Percentiles rank a stretch among this genome's conserved stretches.
Evolutionary conservation across 2,797 vertebrate genomes (phyloP).

Genomic region (Momotus momota): DNA sequence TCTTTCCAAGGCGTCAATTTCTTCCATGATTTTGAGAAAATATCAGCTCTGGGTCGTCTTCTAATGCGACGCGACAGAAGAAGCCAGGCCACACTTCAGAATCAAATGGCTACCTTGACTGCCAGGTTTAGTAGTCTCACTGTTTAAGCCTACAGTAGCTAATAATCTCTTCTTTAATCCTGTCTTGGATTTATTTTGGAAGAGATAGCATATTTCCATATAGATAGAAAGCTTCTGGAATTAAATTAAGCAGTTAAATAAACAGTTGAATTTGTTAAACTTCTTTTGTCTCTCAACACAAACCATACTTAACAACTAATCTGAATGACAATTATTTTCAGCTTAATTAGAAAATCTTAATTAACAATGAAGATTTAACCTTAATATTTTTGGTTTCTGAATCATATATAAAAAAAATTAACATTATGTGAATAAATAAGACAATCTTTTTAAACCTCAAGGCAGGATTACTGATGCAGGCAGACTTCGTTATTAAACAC

Average conservation of each 20-base stretch:
- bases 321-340: slow-evolving; percentile 97
- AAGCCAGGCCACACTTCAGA: background rate
- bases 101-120: slow-evolving; percentile 40
- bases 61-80: background rate
- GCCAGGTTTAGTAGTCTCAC: slow-evolving; percentile 7
- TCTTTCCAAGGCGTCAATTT: background rate
- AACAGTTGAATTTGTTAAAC: slow-evolving; percentile 80
- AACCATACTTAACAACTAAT: slow-evolving; percentile 94
- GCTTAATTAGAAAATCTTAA: slow-evolving; percentile 99
- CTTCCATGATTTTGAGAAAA: background rate
- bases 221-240: slow-evolving; percentile 73
- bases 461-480: slow-evolving; percentile 99
- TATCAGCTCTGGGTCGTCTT: background rate
- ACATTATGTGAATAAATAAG: slow-evolving; percentile 96
- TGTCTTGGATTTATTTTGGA: slow-evolving; percentile 70
- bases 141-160: slow-evolving; percentile 51
- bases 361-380: slow-evolving; percentile 99
- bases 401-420: slow-evolving; percentile 82
- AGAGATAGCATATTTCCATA: slow-evolving; percentile 78
- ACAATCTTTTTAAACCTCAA: slow-evolving; percentile 98
- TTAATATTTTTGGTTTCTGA: slow-evolving; percentile 93
- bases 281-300: slow-evolving; percentile 91
- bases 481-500: slow-evolving; percentile 99
- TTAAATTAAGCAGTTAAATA: slow-evolving; percentile 77
- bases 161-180: slow-evolving; percentile 71